phyloP scores from a whole-genome alignment of 2,113 vertebrate genomes.

The Osmerus eperlanus region DNA sequence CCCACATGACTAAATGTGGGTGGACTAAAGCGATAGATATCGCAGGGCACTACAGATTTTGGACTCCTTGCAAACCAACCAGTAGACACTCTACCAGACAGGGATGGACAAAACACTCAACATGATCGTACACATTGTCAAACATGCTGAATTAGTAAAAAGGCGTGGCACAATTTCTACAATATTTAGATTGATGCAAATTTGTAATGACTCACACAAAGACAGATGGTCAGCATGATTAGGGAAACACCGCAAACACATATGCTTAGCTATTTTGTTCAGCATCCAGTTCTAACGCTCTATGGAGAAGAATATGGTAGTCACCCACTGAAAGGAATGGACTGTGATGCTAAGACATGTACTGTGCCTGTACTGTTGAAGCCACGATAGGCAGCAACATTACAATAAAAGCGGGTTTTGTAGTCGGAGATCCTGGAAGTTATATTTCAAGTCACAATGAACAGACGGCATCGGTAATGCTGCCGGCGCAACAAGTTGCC shows the following conservation, averaged over 20 bases:
- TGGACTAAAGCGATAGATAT: not conserved
- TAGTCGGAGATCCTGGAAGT: slow-evolving; percentile 17
- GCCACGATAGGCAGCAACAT: not conserved
- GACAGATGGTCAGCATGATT: not conserved
- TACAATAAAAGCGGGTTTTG: slow-evolving; percentile 39
- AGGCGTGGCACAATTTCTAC: not conserved
- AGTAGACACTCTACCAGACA: not conserved
- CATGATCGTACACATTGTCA: too few relatives aligned
- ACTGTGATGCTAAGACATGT: not conserved
- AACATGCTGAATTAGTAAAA: too few relatives aligned
- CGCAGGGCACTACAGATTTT: not conserved
- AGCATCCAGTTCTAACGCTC: not conserved
- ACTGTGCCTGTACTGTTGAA: too few relatives aligned
- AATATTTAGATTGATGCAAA: not conserved
- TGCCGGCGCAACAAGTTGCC: slow-evolving; percentile 42
- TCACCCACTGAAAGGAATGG: not conserved
- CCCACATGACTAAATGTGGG: too few relatives aligned
- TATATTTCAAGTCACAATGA: slow-evolving; percentile 35
- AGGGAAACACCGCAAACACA: not conserved
- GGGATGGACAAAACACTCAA: not conserved
- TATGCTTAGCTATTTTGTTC: not conserved
- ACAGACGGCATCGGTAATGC: slow-evolving; percentile 50
- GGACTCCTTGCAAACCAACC: too few relatives aligned
- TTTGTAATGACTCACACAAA: not conserved
- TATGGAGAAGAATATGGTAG: not conserved